A percentile compares a stretch with the other conserved stretches of the same genome.
Evolutionary conservation across 2,797 vertebrate species (phyloP).

Genomic region (Streptopelia turtur): DNA sequence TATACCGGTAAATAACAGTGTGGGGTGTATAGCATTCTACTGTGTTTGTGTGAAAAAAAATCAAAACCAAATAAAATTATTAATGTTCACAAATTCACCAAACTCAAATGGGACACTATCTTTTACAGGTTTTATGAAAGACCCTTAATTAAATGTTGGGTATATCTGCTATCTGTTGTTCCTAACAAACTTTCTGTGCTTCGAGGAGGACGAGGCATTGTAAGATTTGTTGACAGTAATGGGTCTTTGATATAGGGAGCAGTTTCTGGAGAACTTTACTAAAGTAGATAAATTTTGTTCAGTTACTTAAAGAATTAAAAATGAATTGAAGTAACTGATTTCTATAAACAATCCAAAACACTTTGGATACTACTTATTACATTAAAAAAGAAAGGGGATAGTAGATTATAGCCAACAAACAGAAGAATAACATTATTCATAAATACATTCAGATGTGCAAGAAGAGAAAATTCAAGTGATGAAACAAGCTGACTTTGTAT

Average conservation of each 20-base stretch:
- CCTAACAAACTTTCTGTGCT: background rate
- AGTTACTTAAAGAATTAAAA: background rate
- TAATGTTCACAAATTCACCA: background rate
- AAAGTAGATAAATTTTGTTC: background rate
- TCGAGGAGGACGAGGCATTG: accelerated
- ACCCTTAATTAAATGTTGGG: background rate
- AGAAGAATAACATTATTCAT: background rate
- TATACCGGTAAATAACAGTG: background rate
- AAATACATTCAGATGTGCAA: background rate
- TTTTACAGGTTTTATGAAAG: background rate
- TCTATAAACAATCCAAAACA: background rate
- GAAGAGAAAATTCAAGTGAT: background rate
- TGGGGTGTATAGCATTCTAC: background rate
- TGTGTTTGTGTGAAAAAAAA: background rate
- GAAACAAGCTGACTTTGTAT: background rate
- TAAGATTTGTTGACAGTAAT: background rate
- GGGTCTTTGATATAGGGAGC: background rate
- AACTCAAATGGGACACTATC: background rate
- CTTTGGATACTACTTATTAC: background rate
- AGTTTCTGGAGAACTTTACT: background rate
- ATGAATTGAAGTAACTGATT: background rate
- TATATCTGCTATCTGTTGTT: background rate
- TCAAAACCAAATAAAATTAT: background rate
- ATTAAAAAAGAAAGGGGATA: background rate
- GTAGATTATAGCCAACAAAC: background rate